Conservation (phyloP, 1,140 invertebrate species). For the Drosophila quadrilineata region DNA sequence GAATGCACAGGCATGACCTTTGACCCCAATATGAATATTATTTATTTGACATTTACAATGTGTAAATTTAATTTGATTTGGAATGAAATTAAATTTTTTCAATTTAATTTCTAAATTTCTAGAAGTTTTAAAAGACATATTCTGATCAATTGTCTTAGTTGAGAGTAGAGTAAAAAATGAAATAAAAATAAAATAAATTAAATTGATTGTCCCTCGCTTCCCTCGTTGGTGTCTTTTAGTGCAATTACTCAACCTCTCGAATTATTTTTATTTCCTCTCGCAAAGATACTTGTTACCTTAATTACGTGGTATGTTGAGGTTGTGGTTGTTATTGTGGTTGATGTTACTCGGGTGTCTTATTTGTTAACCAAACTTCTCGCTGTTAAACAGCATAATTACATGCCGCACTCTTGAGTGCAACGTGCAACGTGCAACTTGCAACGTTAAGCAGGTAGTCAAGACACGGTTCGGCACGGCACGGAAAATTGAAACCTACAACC, state of each 20-base stretch:
- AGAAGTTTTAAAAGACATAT: too few species aligned
- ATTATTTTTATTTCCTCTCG: too few species aligned
- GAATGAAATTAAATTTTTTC: conserved; percentile 10
- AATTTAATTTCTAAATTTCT: too few species aligned
- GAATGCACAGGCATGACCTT: not conserved
- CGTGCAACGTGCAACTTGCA: conserved; percentile 5
- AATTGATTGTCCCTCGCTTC: too few species aligned
- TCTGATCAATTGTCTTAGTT: too few species aligned
- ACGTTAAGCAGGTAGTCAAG: conserved; percentile 34
- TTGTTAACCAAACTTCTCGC: conserved; percentile 51
- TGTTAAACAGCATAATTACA: conserved; percentile 55
- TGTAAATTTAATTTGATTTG: not conserved
- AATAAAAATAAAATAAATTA: too few species aligned
- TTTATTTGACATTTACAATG: conserved; percentile 13
- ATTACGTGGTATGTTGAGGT: conserved; percentile 27
- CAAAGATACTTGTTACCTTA: conserved; percentile 1
- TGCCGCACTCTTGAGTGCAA: conserved; percentile 22
- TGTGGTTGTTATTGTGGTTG: too few species aligned
- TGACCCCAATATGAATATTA: conserved; percentile 13
- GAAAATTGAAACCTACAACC: too few species aligned
- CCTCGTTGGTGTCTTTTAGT: too few species aligned
- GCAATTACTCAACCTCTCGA: too few species aligned
- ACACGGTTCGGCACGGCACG: conserved; percentile 12
- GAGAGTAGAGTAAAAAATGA: too few species aligned
- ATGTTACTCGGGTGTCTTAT: conserved; percentile 38